Evolutionary conservation across 2,888 invertebrate genomes (phyloP), one percentile per base, ranked within the genome.

Genomic region (Dolomedes plantarius): DNA sequence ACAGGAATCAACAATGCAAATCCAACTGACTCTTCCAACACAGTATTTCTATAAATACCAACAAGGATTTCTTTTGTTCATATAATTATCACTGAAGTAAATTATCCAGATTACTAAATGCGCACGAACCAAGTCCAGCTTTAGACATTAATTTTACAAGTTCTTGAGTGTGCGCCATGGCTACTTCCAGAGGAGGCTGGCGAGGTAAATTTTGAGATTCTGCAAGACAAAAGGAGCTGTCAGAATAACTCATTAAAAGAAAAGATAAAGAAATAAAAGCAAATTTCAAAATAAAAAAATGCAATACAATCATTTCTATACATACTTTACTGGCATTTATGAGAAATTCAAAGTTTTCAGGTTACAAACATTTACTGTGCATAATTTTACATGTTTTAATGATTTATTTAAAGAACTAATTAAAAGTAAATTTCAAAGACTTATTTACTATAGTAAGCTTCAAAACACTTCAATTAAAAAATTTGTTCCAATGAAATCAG

Each of bases 121-220:
- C 98, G 94, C 97, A 97, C 87, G 97, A 95, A 90, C 98, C 98
- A 89, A 98, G 94, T 87, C 96, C 96, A 89, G 95, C 94, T 91
- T 94, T 95, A 89, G 97, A 95, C 97, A 98, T 98, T 90, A 97
- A 93, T 89, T 95, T 95, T 90, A 98, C 94, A 90, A 98, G 94
- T 92, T 96, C 95, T 90, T 95, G 94, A 89, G 97, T 96, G 92
- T 98, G 98, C 89, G 96, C 95, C 91, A 96, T 95, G 90, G 97
- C 96, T 91, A 97, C 95, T 93, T 98, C 98, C 90, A 98, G 93
- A 32, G 98, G 97, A 69, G 98, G 97, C 90, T 96, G 94, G 91
- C 96, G 95, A 89, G 96, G 95, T 93, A 96, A 94, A 92, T 96
- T 96, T 92, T 95, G 95, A 90, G 96, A 96, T 93, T 97, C 98